Evolutionary conservation across 2,888 invertebrate genomes (phyloP).

Genomic region (Deilephila elpenor): DNA sequence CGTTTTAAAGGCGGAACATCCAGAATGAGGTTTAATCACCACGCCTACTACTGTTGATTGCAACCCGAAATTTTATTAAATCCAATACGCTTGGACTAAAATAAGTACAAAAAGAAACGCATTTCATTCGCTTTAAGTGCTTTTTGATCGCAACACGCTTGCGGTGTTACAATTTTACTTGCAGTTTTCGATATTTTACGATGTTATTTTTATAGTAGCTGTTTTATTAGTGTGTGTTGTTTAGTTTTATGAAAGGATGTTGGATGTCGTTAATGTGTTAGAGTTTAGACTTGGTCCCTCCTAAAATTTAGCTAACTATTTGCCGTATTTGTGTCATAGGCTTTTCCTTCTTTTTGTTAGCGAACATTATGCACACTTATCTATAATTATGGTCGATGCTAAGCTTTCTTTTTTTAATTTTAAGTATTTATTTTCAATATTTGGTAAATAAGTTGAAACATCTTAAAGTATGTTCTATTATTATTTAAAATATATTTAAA

Average conservation of each 20-base stretch:
- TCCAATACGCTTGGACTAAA: not conserved
- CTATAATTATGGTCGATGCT: no score
- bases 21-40: slow-evolving; percentile 21
- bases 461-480: no score
- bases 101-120: slow-evolving; percentile 8
- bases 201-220: not conserved
- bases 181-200: slow-evolving; percentile 9
- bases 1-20: slow-evolving; percentile 23
- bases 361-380: no score
- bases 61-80: slow-evolving; percentile 24
- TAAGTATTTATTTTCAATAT: no score
- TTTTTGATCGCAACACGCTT: slow-evolving; percentile 22
- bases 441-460: no score
- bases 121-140: slow-evolving; percentile 15
- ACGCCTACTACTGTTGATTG: slow-evolving; percentile 25
- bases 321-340: no score
- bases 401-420: no score
- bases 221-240: not conserved
- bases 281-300: not conserved
- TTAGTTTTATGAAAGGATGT: not conserved
- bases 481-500: no score
- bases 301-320: not conserved
- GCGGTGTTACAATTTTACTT: slow-evolving; percentile 18
- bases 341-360: no score
- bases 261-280: no score